Evolutionary conservation across 2,797 vertebrate species (phyloP).

Genomic region (Paguma larvata): DNA sequence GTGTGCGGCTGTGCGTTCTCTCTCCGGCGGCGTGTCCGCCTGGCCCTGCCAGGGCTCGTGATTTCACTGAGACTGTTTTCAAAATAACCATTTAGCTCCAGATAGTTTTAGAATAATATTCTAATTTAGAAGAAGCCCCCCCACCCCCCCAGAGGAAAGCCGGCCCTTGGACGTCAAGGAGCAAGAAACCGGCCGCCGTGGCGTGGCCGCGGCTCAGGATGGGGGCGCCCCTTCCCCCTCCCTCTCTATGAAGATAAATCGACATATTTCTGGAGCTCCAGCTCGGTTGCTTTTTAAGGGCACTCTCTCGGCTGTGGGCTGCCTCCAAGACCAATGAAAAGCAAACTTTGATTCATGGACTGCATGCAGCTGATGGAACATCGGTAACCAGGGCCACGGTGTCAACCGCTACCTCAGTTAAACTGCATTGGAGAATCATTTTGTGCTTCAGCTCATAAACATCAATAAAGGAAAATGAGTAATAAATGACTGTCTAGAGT

Average conservation of each 20-base stretch:
- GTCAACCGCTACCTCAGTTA: slow-evolving; percentile 93
- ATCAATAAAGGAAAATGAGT: slow-evolving; percentile 94
- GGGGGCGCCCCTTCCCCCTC: slow-evolving; percentile 58
- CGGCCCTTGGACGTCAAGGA: slow-evolving; percentile 76
- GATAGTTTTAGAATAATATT: slow-evolving; percentile 49
- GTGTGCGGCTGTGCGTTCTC: background rate
- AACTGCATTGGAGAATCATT: slow-evolving; percentile 93
- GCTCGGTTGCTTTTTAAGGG: slow-evolving; percentile 88
- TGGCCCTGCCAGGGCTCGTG: slow-evolving; percentile 77
- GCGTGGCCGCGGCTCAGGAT: slow-evolving; percentile 81
- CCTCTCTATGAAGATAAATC: slow-evolving; percentile 90
- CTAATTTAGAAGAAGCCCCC: slow-evolving; percentile 74
- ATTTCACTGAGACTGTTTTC: slow-evolving; percentile 50
- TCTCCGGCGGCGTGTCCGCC: slow-evolving; percentile 82
- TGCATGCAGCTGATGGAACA: slow-evolving; percentile 86
- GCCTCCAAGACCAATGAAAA: slow-evolving; percentile 88
- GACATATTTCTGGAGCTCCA: slow-evolving; percentile 87
- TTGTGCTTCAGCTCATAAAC: slow-evolving; percentile 93
- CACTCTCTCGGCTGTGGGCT: slow-evolving; percentile 82
- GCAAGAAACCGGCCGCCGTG: slow-evolving; percentile 77
- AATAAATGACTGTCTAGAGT: slow-evolving; percentile 93
- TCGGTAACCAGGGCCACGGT: slow-evolving; percentile 91
- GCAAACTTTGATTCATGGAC: slow-evolving; percentile 90
- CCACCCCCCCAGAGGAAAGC: background rate
- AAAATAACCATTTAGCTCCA: background rate